Evolutionary conservation across 2,113 vertebrate species (phyloP).

Genomic region (Nipponia nippon): DNA sequence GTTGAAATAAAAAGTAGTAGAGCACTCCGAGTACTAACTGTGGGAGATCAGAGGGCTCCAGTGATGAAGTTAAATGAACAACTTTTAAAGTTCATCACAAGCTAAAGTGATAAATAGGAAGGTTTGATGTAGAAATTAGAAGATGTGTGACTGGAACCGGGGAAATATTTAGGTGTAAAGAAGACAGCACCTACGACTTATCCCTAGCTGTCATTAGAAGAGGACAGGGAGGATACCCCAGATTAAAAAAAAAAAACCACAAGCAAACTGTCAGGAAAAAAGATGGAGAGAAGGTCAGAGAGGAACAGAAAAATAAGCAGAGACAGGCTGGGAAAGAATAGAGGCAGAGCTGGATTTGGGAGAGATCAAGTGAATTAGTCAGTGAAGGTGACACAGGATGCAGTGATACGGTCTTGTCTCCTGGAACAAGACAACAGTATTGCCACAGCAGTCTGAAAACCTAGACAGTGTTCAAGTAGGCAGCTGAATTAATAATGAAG

Average conservation of each 20-base stretch:
- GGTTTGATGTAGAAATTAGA: not conserved
- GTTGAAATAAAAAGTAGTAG: not conserved
- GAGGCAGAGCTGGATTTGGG: not conserved
- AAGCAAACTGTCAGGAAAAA: not conserved
- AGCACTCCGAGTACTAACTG: not conserved
- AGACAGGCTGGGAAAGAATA: not conserved
- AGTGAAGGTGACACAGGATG: constrained; percentile 53
- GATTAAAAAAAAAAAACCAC: not conserved
- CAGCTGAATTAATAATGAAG: constrained; percentile 61
- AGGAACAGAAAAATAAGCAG: not conserved
- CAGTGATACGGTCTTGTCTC: not conserved
- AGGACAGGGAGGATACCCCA: not conserved
- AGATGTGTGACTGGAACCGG: not conserved
- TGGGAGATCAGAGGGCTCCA: not conserved
- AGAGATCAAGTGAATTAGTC: constrained; percentile 29
- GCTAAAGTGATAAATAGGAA: not conserved
- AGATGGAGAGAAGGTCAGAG: not conserved
- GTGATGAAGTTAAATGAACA: not conserved
- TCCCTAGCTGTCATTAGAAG: not conserved
- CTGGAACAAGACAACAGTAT: constrained; percentile 7
- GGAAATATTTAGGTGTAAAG: not conserved
- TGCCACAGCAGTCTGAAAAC: constrained; percentile 43
- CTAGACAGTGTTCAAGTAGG: constrained; percentile 33
- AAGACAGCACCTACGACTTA: not conserved
- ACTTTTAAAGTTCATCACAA: not conserved